Base-by-base conservation (phyloP, 2,888 invertebrate species). In the Caenorhabditis sp. region DNA sequence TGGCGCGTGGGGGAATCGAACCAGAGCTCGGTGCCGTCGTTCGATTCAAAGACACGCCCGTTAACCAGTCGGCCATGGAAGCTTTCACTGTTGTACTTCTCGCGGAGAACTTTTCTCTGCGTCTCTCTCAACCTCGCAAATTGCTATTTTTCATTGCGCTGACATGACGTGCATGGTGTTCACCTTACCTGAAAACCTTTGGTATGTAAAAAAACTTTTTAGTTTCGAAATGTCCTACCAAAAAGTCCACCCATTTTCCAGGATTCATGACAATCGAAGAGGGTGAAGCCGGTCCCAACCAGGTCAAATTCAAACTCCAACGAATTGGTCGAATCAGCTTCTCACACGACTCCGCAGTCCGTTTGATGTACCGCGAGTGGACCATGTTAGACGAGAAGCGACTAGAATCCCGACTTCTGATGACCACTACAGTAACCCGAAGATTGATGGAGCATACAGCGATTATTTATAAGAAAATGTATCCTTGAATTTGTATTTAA, bases 301-400 rank as follows among this genome's bases (percentile, higher is more conserved):
- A 83, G 64, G 80, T 87, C 25, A 77, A 80, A 58, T 85, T 86
- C 67, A 59, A 70, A 38, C 68, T 86, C 57, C 71, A 77, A 43
- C 57, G 81, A 26, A 85, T 87, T 53, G 85, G 86, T 21, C 64
- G 86, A 63, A 85, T 86, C 66, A 86, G 82, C 49, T 86, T 86
- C 66, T 83, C 83, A 4, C 81, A 85, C 54, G 86, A 86, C 67
- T 80, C 85, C 14, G 86, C 86, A 0, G 86, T 86, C 17, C 67
- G 84, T 62, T 73, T 81, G 84, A 86, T 85, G 86, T 80, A 83
- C 63, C 83, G 86, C n/a, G 86, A 85, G 27, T 87, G 86, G 86
- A 87, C 83, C 17, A 74, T 86, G 21, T 70, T 86, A 12, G 85
- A 86, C 53, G 85, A 85, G 72, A 81, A 82, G 21, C 80, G 79